phyloP scores from a whole-genome alignment of 2,113 vertebrate genomes.

The Campylomormyrus numenius region DNA sequence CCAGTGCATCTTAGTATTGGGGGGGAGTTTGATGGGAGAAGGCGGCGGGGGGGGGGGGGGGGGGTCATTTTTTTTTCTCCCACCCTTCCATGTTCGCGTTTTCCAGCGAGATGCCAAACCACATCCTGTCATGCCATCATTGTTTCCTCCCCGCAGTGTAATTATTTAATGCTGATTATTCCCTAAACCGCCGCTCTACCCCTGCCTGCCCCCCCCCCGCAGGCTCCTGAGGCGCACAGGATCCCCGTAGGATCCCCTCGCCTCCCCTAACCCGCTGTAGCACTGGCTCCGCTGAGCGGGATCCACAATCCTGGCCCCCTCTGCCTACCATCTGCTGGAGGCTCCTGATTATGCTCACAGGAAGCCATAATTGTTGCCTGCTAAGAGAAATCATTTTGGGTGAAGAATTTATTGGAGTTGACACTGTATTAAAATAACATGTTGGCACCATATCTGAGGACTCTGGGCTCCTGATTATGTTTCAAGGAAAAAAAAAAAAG shows the following conservation, averaged over 20 bases:
- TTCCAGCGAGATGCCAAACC: not conserved
- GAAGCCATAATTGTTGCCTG: conserved; percentile 45
- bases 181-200: not conserved
- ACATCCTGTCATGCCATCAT: not conserved
- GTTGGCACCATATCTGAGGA: conserved; percentile 23
- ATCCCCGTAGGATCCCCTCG: not conserved
- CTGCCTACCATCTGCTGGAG: conserved; percentile 38
- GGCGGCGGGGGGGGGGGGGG: no score
- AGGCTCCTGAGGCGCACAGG: not conserved
- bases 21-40: not conserved
- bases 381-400: conserved; percentile 36
- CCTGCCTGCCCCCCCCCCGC: not conserved
- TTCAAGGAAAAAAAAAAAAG: conserved; percentile 27
- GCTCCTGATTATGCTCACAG: conserved; percentile 36
- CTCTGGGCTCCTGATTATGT: conserved; percentile 42
- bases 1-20: not conserved
- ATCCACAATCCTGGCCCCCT: conserved; percentile 19
- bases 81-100: not conserved
- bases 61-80: not conserved
- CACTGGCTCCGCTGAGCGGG: not conserved
- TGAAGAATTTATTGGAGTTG: conserved; percentile 31
- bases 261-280: not conserved
- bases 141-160: not conserved
- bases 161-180: not conserved
- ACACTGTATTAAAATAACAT: conserved; percentile 42